Base-by-base conservation (phyloP, 1,140 invertebrate genomes). In the Sesamia nonagrioides region DNA sequence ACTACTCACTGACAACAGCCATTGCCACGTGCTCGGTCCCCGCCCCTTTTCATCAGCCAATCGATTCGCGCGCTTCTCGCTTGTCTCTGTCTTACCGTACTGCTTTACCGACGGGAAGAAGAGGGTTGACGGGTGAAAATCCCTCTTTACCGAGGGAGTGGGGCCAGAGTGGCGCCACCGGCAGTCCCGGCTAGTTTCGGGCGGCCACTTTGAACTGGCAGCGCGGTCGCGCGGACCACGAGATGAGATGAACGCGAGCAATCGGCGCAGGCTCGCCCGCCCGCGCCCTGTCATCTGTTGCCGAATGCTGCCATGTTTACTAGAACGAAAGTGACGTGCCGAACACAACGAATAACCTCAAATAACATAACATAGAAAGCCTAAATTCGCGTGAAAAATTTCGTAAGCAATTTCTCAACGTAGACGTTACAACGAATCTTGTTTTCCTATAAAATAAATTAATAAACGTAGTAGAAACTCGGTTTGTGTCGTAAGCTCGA, bases 241-340 rank as follows among this genome's bases (percentile, higher is more conserved):
- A 89, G 83, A 93, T 92, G 91, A 93, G 91, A 93, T 93, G 91
- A 94, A 84, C 83, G 60, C 79, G 85, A 81, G 71, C 84, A 76
- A 80, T 80, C 78, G 92, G 92, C 92, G 92, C 92, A 93, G 91
- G 91, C 89, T 77, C 89, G 89, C 80, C 79, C 89, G 90, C 89
- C 89, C 91, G 93, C 93, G 91, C 89, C 88, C 87, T 87, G 87
- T 92, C 93, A 94, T 93, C 93, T 93, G 93, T 93, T 94, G 91
- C 91, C 88, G 81, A 89, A 78, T 88, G 87, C 90, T 92, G 93
- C 93, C 92, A 94, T 94, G 93, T 92, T 94, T 94, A 94, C 92
- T 91, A 92, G 91, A 90, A 89, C 84, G 84, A 91, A 92, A 92
- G 88, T 91, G 92, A 93, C 92, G 88, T 92, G 86, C 88, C 82